Conservation (phyloP, 1,140 invertebrate genomes). For the Aricia agestis region DNA sequence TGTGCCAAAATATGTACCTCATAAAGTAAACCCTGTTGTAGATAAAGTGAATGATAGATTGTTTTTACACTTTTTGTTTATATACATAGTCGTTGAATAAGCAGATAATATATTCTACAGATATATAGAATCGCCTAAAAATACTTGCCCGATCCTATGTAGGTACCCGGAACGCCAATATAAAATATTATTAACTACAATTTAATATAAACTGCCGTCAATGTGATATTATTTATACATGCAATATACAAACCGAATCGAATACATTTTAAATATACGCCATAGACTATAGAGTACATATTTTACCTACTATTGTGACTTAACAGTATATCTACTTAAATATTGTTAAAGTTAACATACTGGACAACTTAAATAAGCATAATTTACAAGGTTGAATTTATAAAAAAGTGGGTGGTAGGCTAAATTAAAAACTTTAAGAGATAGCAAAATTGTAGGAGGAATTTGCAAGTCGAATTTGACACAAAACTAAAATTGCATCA, state of each 20-base stretch:
- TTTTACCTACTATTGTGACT: slow-evolving; percentile 1
- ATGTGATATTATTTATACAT: slow-evolving; percentile 50
- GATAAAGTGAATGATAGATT: slow-evolving; percentile 69
- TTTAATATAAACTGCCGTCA: slow-evolving; percentile 42
- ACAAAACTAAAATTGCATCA: no score
- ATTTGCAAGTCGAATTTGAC: no score
- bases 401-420: no score
- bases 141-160: slow-evolving; percentile 32
- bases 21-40: slow-evolving; percentile 74
- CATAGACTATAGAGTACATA: slow-evolving; percentile 5
- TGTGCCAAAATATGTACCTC: slow-evolving; percentile 78
- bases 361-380: not conserved
- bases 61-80: slow-evolving; percentile 55
- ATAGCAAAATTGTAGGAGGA: no score
- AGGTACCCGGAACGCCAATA: slow-evolving; percentile 12
- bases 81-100: slow-evolving; percentile 28
- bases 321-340: slow-evolving; percentile 5
- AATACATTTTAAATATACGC: slow-evolving; percentile 15
- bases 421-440: not conserved
- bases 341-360: not conserved
- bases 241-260: slow-evolving; percentile 19
- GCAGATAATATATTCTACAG: slow-evolving; percentile 17
- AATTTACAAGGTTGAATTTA: not conserved
- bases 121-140: slow-evolving; percentile 23
- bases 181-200: slow-evolving; percentile 27